Percentiles rank a stretch among this genome's conserved stretches.
phyloP scores from a whole-genome alignment of 2,113 vertebrate genomes.

The Rhizomys pruinosus region DNA sequence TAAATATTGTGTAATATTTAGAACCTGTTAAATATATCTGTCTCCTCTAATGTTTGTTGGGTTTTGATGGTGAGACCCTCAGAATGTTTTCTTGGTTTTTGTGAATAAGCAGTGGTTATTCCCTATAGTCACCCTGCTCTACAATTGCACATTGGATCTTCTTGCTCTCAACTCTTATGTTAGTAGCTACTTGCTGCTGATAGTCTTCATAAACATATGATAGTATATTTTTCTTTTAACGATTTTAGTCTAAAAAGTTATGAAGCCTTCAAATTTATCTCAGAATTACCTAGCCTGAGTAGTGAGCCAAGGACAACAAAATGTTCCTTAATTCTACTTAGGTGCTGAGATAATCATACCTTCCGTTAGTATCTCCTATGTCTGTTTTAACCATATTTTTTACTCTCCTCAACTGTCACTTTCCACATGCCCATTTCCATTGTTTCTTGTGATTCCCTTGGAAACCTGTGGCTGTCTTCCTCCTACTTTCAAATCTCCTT shows the following conservation, averaged over 20 bases:
- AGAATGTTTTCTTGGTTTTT: neutral
- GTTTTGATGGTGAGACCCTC: neutral
- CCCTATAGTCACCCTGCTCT: neutral
- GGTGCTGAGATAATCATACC: neutral
- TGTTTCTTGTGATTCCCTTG: neutral
- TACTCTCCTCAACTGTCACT: neutral
- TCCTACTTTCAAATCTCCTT: neutral
- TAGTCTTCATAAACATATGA: neutral
- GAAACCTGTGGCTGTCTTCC: neutral
- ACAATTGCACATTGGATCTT: too few species aligned
- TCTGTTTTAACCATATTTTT: neutral
- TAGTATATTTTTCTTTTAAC: neutral
- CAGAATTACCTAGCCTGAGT: neutral
- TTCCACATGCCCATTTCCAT: neutral
- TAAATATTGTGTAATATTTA: neutral
- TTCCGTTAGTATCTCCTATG: neutral
- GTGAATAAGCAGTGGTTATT: neutral
- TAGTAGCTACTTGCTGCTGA: neutral
- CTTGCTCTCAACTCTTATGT: neutral
- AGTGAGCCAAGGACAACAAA: neutral
- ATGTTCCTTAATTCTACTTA: neutral
- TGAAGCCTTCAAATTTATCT: constrained; percentile 10
- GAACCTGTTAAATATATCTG: neutral
- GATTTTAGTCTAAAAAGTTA: neutral
- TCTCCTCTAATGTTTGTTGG: neutral